Evolutionary conservation across 2,888 invertebrate genomes (phyloP).

Genomic region (Tipula unca): DNA sequence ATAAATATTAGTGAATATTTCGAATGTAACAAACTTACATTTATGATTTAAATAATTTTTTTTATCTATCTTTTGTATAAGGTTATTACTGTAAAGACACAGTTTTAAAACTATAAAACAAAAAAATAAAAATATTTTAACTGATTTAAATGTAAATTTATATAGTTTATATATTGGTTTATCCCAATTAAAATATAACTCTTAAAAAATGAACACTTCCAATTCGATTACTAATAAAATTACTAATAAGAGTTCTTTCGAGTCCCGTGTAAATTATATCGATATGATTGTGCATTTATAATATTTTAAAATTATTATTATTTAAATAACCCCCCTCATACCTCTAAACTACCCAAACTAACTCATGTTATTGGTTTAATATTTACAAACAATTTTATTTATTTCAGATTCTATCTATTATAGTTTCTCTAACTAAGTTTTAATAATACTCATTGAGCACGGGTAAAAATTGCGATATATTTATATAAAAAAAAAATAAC

Average conservation of each 20-base stretch:
- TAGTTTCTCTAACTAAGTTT: neutral
- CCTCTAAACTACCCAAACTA: neutral
- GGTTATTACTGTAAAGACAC: neutral
- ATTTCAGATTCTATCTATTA: constrained; percentile 1
- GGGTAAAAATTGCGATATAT: neutral
- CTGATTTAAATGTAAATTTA: neutral
- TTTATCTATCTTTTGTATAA: neutral
- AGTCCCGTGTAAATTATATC: neutral
- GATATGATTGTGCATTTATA: neutral
- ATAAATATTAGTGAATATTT: neutral
- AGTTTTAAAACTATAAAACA: neutral
- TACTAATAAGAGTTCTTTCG: neutral
- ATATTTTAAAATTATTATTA: neutral
- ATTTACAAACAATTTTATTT: neutral
- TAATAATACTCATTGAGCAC: neutral
- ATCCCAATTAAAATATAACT: neutral
- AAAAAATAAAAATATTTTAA: neutral
- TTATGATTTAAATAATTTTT: neutral
- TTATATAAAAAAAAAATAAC: neutral
- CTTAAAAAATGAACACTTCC: neutral
- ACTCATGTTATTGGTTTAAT: neutral
- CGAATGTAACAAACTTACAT: neutral
- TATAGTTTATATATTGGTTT: neutral
- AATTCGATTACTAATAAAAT: neutral
- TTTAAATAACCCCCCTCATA: neutral